phyloP scores from a whole-genome alignment of 2,797 vertebrate genomes.

The Tachyglossus aculeatus region DNA sequence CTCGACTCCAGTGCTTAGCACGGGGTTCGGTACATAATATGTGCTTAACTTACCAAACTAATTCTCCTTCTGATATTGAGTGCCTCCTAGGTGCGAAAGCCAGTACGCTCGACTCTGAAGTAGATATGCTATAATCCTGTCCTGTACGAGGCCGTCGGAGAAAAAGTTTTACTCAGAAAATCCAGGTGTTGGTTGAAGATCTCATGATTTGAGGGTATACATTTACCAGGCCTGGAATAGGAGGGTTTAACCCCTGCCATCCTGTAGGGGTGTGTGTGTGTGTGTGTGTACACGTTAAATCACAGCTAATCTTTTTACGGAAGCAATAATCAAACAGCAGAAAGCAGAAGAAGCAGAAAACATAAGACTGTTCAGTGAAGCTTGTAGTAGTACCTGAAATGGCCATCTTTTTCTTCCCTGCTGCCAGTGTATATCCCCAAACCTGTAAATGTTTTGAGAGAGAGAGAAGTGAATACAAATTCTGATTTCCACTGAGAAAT shows the following conservation, averaged over 20 bases:
- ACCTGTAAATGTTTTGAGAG: conserved; percentile 54
- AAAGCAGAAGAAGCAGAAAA: background rate
- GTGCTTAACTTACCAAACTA: too few relatives aligned
- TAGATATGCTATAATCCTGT: too few relatives aligned
- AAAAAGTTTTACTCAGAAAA: too few relatives aligned
- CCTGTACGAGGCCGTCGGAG: too few relatives aligned
- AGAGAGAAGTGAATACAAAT: conserved; percentile 46
- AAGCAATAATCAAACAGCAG: background rate
- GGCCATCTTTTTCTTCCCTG: background rate
- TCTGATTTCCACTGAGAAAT: conserved; percentile 61
- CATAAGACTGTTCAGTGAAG: background rate
- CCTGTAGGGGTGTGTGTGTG: too few relatives aligned
- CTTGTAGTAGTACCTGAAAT: conserved; percentile 30
- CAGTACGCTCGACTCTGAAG: too few relatives aligned
- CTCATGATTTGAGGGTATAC: background rate
- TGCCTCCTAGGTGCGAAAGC: too few relatives aligned
- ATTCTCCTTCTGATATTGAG: too few relatives aligned
- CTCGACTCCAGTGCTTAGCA: too few relatives aligned
- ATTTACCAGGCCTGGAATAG: background rate
- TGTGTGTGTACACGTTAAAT: background rate
- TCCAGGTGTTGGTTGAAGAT: too few relatives aligned
- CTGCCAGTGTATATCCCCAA: conserved; percentile 25
- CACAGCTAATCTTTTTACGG: conserved; percentile 8
- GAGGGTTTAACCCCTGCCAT: background rate
- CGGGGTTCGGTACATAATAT: too few relatives aligned